Percentiles rank a stretch among this genome's conserved stretches.
Evolutionary conservation across 2,888 invertebrate genomes (phyloP).

Genomic region (Celastrina argiolus): DNA sequence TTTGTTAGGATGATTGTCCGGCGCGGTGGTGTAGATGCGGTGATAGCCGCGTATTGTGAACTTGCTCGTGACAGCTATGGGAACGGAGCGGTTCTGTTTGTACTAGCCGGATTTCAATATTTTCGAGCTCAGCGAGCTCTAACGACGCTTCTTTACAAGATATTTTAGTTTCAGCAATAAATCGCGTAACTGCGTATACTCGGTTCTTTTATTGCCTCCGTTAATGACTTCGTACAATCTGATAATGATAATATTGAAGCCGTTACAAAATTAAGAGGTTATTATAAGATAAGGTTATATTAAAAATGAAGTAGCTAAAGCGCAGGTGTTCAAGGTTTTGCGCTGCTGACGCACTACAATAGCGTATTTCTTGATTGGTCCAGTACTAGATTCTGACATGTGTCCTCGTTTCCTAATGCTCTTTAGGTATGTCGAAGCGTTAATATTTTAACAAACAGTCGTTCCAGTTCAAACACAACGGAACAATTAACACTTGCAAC

Average conservation of each 20-base stretch:
- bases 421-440: not conserved
- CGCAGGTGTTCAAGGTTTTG: not conserved
- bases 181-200: not conserved
- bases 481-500: conserved; percentile 10
- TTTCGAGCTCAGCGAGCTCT: not conserved
- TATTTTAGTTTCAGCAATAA: not conserved
- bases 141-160: not conserved
- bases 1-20: conserved; percentile 78
- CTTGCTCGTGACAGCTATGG: conserved; percentile 69
- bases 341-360: not conserved
- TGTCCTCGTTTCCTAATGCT: not conserved
- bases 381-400: not conserved
- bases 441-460: conserved; percentile 4
- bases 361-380: not conserved
- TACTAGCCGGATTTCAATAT: conserved; percentile 19
- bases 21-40: conserved; percentile 69
- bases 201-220: not conserved
- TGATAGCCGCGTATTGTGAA: conserved; percentile 57
- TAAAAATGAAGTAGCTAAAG: not conserved
- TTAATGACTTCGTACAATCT: not conserved
- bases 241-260: not conserved
- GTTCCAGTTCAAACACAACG: not conserved
- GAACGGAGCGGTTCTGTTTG: conserved; percentile 50
- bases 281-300: not conserved
- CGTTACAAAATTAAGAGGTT: not conserved